A percentile compares a stretch with the other conserved stretches of the same genome.
phyloP scores from a whole-genome alignment of 2,797 vertebrate species.

The Apogon talboti region DNA sequence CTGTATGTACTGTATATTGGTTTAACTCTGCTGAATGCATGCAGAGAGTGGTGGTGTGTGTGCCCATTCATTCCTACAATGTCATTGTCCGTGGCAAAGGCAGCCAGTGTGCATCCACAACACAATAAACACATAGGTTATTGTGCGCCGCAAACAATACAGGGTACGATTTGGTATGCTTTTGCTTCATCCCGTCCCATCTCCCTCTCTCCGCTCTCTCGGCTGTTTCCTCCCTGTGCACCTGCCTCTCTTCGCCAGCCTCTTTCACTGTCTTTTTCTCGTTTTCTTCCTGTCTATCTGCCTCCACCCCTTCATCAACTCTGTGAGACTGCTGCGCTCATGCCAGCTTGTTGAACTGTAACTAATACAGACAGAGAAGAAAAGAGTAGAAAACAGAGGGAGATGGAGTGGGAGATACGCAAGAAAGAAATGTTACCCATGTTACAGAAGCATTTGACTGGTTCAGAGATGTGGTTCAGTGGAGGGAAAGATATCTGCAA shows the following conservation, averaged over 20 bases:
- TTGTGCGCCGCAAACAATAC: constrained; percentile 77
- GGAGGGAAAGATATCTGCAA: too few relatives aligned
- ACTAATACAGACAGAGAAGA: constrained; percentile 70
- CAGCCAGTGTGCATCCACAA: constrained; percentile 73
- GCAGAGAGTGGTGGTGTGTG: constrained; percentile 53
- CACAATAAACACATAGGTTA: constrained; percentile 81
- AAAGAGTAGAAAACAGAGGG: constrained; percentile 42
- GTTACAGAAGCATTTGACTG: background rate
- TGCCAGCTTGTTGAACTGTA: constrained; percentile 78
- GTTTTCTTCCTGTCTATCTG: constrained; percentile 46
- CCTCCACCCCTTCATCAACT: constrained; percentile 63
- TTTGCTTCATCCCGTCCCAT: constrained; percentile 69
- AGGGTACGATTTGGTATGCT: constrained; percentile 53
- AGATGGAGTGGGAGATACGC: constrained; percentile 23
- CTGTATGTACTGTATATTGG: constrained; percentile 39
- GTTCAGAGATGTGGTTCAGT: background rate
- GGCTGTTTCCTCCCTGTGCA: constrained; percentile 45
- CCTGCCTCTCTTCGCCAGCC: constrained; percentile 56
- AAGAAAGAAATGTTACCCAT: constrained; percentile 18
- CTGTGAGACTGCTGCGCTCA: constrained; percentile 62
- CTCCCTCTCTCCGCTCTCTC: constrained; percentile 52
- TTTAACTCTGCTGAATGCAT: constrained; percentile 55
- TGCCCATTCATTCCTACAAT: constrained; percentile 72
- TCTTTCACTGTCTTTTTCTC: constrained; percentile 31
- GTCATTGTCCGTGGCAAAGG: constrained; percentile 74